These are phyloP conservation scores for Semicossyphus pulcher DNA, from an alignment of 2,113 vertebrate genomes.

Conservation along the genomic window DNA sequence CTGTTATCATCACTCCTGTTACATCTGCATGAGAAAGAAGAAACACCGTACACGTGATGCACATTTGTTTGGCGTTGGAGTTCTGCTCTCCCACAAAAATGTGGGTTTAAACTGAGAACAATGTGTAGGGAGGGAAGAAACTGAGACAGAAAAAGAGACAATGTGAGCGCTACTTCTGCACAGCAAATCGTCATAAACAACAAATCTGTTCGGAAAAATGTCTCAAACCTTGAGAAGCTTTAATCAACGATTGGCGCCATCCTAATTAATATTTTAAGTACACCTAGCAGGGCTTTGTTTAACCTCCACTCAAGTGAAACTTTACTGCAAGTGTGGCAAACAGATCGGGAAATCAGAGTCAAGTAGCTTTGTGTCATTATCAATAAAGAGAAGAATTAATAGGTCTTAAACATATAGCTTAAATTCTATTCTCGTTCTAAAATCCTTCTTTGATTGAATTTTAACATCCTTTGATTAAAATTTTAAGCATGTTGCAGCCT, in stretches of 20 bases:
- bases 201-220: background rate
- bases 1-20: slow-evolving; percentile 21
- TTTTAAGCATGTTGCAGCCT: background rate
- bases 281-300: too few relatives aligned
- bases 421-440: too few relatives aligned
- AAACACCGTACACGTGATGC: background rate
- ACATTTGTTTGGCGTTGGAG: background rate
- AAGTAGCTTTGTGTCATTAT: too few relatives aligned
- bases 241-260: too few relatives aligned
- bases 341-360: too few relatives aligned
- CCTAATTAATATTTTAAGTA: too few relatives aligned
- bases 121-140: background rate
- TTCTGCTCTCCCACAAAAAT: background rate
- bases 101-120: background rate
- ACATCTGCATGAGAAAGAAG: slow-evolving; percentile 9
- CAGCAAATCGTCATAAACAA: background rate
- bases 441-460: background rate
- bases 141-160: background rate
- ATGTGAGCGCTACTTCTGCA: too few relatives aligned
- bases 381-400: too few relatives aligned
- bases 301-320: too few relatives aligned
- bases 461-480: slow-evolving; percentile 5
- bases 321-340: too few relatives aligned
- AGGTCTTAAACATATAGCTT: too few relatives aligned
- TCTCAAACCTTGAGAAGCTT: too few relatives aligned